phyloP scores from a whole-genome alignment of 2,888 invertebrate genomes.

The Meloe dianella region DNA sequence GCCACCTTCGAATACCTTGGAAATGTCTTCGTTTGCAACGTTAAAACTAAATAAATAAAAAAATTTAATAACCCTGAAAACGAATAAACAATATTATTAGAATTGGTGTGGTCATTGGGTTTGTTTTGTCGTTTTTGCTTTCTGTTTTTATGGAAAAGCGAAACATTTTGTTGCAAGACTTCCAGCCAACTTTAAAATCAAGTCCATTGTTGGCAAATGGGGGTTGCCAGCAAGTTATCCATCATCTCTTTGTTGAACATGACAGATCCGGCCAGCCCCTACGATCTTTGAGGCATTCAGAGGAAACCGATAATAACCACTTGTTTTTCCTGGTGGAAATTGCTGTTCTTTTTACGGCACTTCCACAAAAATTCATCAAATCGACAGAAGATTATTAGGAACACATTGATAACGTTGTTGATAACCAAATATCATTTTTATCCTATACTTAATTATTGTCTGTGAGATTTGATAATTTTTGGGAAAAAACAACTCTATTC shows the following conservation, averaged over 20 bases:
- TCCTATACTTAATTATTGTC: too few relatives aligned
- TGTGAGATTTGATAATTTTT: neutral
- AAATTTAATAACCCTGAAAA: neutral
- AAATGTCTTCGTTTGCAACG: too few relatives aligned
- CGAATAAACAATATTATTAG: neutral
- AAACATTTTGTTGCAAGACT: neutral
- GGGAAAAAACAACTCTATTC: neutral
- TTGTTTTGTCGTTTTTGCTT: too few relatives aligned
- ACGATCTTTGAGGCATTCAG: neutral
- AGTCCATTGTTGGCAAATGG: neutral
- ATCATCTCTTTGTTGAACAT: slow-evolving; percentile 7
- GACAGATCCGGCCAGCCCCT: slow-evolving; percentile 3
- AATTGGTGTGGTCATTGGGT: neutral
- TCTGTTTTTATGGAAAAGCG: too few relatives aligned
- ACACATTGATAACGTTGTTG: too few relatives aligned
- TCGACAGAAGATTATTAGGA: neutral
- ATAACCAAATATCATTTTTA: too few relatives aligned
- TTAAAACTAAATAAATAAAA: too few relatives aligned
- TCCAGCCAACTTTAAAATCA: neutral
- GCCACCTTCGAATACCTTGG: neutral
- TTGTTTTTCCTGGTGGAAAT: neutral
- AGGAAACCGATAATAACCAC: neutral
- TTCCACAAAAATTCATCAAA: neutral
- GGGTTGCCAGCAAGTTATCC: slow-evolving; percentile 7
- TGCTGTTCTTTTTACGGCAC: neutral